Percentiles rank a stretch among this genome's conserved stretches.
phyloP scores from a whole-genome alignment of 1,140 invertebrate species.

The Bombyx mandarina region DNA sequence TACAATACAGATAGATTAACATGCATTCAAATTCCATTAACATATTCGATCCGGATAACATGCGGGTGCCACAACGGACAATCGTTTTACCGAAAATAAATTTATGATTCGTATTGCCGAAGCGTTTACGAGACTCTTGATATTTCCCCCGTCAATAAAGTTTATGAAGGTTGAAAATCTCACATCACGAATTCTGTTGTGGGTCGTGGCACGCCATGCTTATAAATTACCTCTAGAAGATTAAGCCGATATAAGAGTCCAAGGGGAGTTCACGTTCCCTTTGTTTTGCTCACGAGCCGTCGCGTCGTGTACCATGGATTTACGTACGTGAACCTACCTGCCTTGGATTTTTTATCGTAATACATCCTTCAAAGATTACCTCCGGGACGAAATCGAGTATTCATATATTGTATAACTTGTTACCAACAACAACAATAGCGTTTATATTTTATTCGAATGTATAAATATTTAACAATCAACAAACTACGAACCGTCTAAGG shows the following conservation, averaged over 20 bases:
- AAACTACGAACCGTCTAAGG: constrained; percentile 8
- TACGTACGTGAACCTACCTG: constrained; percentile 15
- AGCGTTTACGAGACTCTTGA: no score
- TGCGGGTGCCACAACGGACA: constrained; percentile 34
- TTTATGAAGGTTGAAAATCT: no score
- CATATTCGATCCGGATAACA: constrained; percentile 47
- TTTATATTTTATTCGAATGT: constrained; percentile 53
- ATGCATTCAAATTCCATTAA: constrained; percentile 68
- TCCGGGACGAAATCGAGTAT: no score
- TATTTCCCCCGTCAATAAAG: no score
- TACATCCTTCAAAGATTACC: no score
- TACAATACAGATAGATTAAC: constrained; percentile 58
- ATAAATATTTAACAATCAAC: constrained; percentile 39
- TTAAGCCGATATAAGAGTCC: constrained; percentile 27
- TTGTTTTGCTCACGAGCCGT: constrained; percentile 8
- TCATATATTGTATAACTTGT: constrained; percentile 59
- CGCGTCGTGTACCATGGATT: constrained; percentile 13
- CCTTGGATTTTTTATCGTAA: not conserved
- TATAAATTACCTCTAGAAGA: constrained; percentile 26
- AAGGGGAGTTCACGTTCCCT: constrained; percentile 5
- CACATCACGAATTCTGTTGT: not conserved
- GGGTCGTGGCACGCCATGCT: constrained; percentile 21
- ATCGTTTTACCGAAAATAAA: no score
- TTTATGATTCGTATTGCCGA: no score
- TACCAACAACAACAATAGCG: constrained; percentile 50